These are phyloP conservation scores for Axinella damicornis DNA, from an alignment of 37 sponge, comb jelly and placozoan species.

Conservation along the genomic window DNA sequence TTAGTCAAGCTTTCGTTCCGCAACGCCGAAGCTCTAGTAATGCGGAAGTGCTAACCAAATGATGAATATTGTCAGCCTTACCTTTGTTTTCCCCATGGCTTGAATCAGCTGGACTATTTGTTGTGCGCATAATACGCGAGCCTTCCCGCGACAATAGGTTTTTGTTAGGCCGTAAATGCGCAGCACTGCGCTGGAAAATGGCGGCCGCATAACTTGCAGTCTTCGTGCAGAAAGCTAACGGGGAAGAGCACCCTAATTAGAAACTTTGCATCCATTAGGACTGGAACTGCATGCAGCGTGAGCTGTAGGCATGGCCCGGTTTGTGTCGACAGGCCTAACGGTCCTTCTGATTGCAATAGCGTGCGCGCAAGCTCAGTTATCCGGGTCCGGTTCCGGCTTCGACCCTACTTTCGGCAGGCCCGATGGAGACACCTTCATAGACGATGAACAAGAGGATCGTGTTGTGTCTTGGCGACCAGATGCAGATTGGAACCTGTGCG, in stretches of 20 bases:
- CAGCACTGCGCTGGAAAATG: constrained; percentile 4
- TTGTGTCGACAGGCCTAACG: constrained; percentile 16
- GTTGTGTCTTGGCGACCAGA: neutral
- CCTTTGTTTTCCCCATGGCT: constrained; percentile 27
- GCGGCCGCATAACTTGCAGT: neutral
- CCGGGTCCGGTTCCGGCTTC: too few relatives aligned
- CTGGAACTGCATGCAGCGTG: constrained; percentile 43
- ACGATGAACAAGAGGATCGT: neutral
- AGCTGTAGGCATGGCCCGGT: constrained; percentile 57
- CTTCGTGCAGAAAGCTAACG: neutral
- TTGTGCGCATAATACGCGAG: constrained; percentile 2
- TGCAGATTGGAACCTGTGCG: neutral
- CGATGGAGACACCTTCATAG: neutral
- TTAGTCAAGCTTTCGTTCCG: too few relatives aligned
- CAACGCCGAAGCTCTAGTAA: too few relatives aligned
- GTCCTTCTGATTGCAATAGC: neutral
- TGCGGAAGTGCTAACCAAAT: too few relatives aligned
- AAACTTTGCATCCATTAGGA: neutral
- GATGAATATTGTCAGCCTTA: constrained; percentile 14
- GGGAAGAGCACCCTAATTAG: constrained; percentile 32
- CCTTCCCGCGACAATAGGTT: constrained; percentile 3
- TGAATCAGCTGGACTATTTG: constrained; percentile 38
- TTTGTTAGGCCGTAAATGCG: neutral
- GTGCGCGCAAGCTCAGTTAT: too few relatives aligned
- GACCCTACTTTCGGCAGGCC: too few relatives aligned